Evolutionary conservation across 2,888 invertebrate genomes (phyloP).

Genomic region (Chouioia cunea): DNA sequence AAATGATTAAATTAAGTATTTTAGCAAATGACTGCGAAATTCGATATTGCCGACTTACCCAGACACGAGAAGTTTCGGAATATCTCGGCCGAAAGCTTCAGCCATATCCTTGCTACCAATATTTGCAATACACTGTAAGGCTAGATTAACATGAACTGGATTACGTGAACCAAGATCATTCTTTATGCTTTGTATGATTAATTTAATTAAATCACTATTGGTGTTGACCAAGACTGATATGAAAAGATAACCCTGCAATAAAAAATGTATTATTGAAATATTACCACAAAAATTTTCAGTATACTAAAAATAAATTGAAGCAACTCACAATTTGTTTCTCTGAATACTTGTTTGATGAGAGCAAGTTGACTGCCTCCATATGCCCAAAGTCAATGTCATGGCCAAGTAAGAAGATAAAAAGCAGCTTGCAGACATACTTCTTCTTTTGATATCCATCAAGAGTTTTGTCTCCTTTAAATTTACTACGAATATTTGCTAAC

Average conservation of each 20-base stretch:
- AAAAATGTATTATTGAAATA: conserved; percentile 4
- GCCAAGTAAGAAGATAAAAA: conserved; percentile 99
- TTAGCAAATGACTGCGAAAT: conserved; percentile 1
- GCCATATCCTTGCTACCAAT: conserved; percentile 99
- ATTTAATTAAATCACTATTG: conserved; percentile 98
- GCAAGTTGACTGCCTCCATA: conserved; percentile 99
- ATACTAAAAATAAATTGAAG: background rate
- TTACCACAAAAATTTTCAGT: conserved; percentile 19
- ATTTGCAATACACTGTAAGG: conserved; percentile 99
- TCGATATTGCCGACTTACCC: conserved; percentile 74
- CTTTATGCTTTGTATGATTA: conserved; percentile 99
- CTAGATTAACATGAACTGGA: conserved; percentile 98
- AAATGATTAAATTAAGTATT: background rate
- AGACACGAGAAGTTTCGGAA: conserved; percentile 97
- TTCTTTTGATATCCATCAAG: conserved; percentile 99
- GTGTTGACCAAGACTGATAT: conserved; percentile 99
- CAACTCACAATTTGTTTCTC: conserved; percentile 97
- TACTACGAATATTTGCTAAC: conserved; percentile 98
- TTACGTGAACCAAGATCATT: conserved; percentile 97
- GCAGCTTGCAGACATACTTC: conserved; percentile 99
- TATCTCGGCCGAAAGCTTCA: conserved; percentile 98
- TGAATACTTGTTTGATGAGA: conserved; percentile 99
- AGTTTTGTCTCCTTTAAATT: conserved; percentile 99
- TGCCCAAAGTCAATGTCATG: conserved; percentile 99
- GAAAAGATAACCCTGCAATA: conserved; percentile 94